Evolutionary conservation across 2,113 vertebrate species (phyloP).

Genomic region (Bubo scandiacus): DNA sequence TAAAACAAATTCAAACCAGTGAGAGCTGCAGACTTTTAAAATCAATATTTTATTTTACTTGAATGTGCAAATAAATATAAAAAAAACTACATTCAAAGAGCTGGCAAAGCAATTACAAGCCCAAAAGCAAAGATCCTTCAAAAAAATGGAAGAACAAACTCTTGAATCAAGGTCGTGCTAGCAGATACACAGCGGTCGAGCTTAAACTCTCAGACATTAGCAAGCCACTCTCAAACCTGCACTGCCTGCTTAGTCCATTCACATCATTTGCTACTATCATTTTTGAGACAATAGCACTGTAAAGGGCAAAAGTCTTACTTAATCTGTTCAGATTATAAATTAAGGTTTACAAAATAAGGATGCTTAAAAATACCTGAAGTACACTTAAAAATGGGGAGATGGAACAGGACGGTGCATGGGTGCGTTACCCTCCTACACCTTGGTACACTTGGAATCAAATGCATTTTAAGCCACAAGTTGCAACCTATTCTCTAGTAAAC

Average conservation of each 20-base stretch:
- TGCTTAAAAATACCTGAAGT: conserved; percentile 53
- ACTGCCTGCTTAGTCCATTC: neutral
- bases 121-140: conserved; percentile 68
- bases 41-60: conserved; percentile 75
- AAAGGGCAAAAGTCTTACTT: neutral
- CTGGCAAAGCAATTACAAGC: conserved; percentile 74
- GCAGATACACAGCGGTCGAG: neutral
- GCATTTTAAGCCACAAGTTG: conserved; percentile 57
- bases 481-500: conserved; percentile 50
- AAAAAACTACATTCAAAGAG: conserved; percentile 80
- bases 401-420: neutral
- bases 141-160: conserved; percentile 55
- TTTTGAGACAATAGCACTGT: neutral
- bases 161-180: conserved; percentile 33
- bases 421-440: neutral
- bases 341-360: conserved; percentile 67
- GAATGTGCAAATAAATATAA: conserved; percentile 85
- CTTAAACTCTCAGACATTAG: neutral
- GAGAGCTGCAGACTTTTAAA: conserved; percentile 41
- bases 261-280: neutral
- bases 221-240: neutral
- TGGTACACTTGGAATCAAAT: neutral
- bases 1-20: neutral
- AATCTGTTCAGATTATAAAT: conserved; percentile 21
- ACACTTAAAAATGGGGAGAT: conserved; percentile 25